Percentiles rank a stretch among this genome's conserved stretches.
phyloP scores from a whole-genome alignment of 2,888 invertebrate species.

The Pachliopta kotzebuea region DNA sequence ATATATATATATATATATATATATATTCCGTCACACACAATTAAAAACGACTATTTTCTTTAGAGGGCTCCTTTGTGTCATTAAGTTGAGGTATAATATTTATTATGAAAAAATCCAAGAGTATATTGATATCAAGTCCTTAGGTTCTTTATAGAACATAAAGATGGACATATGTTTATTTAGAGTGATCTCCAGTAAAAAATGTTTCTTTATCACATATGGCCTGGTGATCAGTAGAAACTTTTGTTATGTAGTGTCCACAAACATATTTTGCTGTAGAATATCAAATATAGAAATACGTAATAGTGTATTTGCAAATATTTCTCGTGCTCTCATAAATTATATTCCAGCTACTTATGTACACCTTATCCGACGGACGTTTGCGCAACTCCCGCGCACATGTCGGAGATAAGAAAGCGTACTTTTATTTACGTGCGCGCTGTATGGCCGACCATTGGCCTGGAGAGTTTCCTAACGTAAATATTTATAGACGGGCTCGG shows the following conservation, averaged over 20 bases:
- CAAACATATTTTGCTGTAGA: neutral
- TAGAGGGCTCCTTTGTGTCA: too few species aligned
- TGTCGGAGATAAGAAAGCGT: constrained; percentile 74
- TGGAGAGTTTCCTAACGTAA: constrained; percentile 76
- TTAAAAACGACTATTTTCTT: too few species aligned
- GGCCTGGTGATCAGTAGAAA: neutral
- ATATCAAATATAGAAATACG: neutral
- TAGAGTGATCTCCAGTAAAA: too few species aligned
- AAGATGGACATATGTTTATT: too few species aligned
- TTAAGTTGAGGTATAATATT: too few species aligned
- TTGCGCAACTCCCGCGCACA: constrained; percentile 69
- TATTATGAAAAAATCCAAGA: too few species aligned
- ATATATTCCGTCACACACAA: too few species aligned
- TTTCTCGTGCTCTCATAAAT: constrained; percentile 10
- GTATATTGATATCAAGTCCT: too few species aligned
- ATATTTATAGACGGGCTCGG: constrained; percentile 72
- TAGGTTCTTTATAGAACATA: too few species aligned
- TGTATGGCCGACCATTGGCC: constrained; percentile 72
- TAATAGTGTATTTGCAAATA: constrained; percentile 8
- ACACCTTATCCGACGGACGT: constrained; percentile 44
- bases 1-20: too few species aligned
- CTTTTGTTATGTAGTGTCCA: neutral
- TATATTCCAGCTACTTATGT: constrained; percentile 7
- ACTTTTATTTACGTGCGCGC: constrained; percentile 67
- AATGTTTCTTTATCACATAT: neutral